Evolutionary conservation across 2,888 invertebrate genomes (phyloP).

Genomic region (Brenthis daphne): DNA sequence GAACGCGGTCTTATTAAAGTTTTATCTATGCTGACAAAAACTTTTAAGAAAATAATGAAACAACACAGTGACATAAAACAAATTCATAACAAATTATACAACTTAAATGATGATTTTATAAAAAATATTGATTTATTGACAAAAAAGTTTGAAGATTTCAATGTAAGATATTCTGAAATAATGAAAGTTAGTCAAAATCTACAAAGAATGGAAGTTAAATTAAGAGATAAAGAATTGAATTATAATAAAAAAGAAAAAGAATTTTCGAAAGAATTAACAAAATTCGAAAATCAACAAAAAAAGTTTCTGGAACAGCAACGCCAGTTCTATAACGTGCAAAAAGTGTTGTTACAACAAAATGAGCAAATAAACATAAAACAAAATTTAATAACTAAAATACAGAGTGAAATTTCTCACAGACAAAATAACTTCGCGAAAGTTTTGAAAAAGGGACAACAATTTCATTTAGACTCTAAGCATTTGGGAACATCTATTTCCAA

Average conservation of each 20-base stretch:
- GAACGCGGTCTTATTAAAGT: constrained; percentile 69
- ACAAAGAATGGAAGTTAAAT: constrained; percentile 47
- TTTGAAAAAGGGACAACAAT: constrained; percentile 66
- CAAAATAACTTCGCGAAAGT: constrained; percentile 69
- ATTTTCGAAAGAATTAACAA: constrained; percentile 56
- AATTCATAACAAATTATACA: constrained; percentile 56
- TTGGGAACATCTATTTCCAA: constrained; percentile 15
- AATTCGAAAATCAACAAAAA: constrained; percentile 69
- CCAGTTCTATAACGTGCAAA: constrained; percentile 70
- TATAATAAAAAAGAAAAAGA: constrained; percentile 57
- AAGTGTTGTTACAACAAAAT: constrained; percentile 66
- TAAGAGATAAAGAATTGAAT: constrained; percentile 52
- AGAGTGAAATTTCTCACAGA: constrained; percentile 67
- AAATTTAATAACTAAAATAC: constrained; percentile 64
- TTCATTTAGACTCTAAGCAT: constrained; percentile 51
- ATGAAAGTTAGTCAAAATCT: constrained; percentile 15
- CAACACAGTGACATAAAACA: constrained; percentile 67
- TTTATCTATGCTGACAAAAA: constrained; percentile 66
- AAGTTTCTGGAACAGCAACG: constrained; percentile 67
- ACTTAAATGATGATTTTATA: constrained; percentile 55
- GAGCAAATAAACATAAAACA: constrained; percentile 70
- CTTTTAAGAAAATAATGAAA: constrained; percentile 70
- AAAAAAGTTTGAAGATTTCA: constrained; percentile 61
- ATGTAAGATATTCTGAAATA: constrained; percentile 58
- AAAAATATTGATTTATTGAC: constrained; percentile 51